A percentile compares a stretch with the other conserved stretches of the same genome.
phyloP scores from a whole-genome alignment of 2,797 vertebrate species.

The Muraenolepis orangiensis region DNA sequence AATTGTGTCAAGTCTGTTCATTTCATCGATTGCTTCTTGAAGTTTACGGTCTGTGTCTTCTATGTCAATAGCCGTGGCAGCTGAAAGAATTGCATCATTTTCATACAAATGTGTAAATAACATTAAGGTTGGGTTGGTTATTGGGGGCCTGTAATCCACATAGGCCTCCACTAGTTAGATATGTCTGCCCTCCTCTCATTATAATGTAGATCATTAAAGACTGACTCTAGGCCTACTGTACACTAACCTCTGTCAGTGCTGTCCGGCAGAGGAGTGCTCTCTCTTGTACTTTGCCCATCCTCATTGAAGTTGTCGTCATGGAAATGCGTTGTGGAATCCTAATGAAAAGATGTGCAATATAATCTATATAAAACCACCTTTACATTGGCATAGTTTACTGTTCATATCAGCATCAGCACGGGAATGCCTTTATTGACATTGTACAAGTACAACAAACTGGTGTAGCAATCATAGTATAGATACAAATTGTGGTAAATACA shows the following conservation, averaged over 20 bases:
- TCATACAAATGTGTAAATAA: not conserved
- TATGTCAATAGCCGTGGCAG: slow-evolving; percentile 35
- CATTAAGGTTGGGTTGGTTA: not conserved
- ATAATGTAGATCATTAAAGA: not conserved
- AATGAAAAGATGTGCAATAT: not conserved
- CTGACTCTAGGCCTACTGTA: not conserved
- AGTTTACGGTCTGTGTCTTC: slow-evolving; percentile 64
- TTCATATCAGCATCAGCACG: no score
- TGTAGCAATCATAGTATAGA: no score
- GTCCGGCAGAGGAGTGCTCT: not conserved
- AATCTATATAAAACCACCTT: not conserved
- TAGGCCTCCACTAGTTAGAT: slow-evolving; percentile 11
- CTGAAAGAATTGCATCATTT: not conserved
- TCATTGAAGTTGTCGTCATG: not conserved
- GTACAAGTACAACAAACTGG: no score
- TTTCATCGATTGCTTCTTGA: slow-evolving; percentile 77
- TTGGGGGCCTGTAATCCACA: slow-evolving; percentile 18
- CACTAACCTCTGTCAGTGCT: not conserved
- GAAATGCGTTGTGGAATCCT: not conserved
- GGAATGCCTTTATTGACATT: no score
- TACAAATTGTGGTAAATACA: no score
- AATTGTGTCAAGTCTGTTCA: slow-evolving; percentile 82
- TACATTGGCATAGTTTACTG: no score
- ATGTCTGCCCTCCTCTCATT: not conserved
- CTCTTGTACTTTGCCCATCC: not conserved